Evolutionary conservation across 1,140 invertebrate species (phyloP).

Genomic region (Oncopodura yosiiana): DNA sequence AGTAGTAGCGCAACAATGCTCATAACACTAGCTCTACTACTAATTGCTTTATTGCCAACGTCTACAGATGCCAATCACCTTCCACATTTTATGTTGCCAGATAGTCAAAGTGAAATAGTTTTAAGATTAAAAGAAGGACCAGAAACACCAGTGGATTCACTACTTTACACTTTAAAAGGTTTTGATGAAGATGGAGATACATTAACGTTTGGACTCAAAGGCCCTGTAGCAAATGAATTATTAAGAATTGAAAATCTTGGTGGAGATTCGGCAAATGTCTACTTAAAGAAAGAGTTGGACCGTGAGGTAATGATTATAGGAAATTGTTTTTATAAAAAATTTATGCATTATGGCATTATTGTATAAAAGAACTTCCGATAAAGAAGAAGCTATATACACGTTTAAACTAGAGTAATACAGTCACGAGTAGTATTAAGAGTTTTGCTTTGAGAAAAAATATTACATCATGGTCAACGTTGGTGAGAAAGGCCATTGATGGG

Average conservation of each 20-base stretch:
- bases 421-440: too few relatives aligned
- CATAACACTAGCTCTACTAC: too few relatives aligned
- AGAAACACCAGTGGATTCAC: conserved; percentile 69
- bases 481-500: too few relatives aligned
- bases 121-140: conserved; percentile 74
- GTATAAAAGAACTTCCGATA: too few relatives aligned
- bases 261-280: conserved; percentile 71
- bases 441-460: too few relatives aligned
- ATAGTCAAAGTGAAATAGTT: conserved; percentile 80
- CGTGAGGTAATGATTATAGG: conserved; percentile 55
- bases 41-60: too few relatives aligned
- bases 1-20: too few relatives aligned
- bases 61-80: conserved; percentile 65
- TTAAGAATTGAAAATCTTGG: conserved; percentile 70
- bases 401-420: too few relatives aligned
- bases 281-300: conserved; percentile 78
- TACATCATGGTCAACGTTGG: too few relatives aligned
- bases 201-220: conserved; percentile 68
- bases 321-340: background rate
- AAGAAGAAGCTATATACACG: too few relatives aligned
- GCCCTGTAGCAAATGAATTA: conserved; percentile 62
- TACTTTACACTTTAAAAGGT: conserved; percentile 70
- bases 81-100: conserved; percentile 64
- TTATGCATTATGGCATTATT: too few relatives aligned
- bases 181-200: conserved; percentile 74